Evolutionary conservation across 1,140 invertebrate genomes (phyloP).

Genomic region (Heliconius eleuchia): DNA sequence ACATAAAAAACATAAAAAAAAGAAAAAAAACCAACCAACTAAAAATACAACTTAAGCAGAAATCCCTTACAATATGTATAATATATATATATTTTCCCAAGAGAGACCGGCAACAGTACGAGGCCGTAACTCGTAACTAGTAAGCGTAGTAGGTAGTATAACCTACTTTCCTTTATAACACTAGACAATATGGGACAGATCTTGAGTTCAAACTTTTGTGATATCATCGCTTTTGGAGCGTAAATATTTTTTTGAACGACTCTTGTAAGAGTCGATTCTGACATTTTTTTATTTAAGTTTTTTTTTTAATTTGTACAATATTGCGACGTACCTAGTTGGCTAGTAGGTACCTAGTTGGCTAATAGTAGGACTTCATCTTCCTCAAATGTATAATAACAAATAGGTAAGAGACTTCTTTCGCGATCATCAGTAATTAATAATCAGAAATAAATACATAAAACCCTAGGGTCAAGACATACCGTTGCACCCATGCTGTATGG

Average conservation of each 20-base stretch:
- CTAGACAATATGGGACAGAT: constrained; percentile 11
- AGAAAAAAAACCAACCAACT: too few relatives aligned
- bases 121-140: constrained; percentile 8
- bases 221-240: constrained; percentile 10
- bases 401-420: too few relatives aligned
- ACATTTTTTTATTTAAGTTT: background rate
- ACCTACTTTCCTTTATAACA: constrained; percentile 6
- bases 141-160: constrained; percentile 10
- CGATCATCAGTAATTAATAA: too few relatives aligned
- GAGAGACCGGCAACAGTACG: background rate
- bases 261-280: background rate
- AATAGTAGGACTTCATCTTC: too few relatives aligned
- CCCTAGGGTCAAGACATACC: too few relatives aligned
- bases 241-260: constrained; percentile 8
- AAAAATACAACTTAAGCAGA: too few relatives aligned
- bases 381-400: too few relatives aligned
- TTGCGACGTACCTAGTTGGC: too few relatives aligned
- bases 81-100: background rate
- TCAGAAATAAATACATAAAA: too few relatives aligned
- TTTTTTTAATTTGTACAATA: background rate
- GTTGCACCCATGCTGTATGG: too few relatives aligned
- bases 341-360: too few relatives aligned
- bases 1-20: too few relatives aligned
- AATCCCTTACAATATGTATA: background rate
- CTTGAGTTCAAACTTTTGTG: constrained; percentile 15